Percentiles rank a stretch among this genome's conserved stretches.
Conservation (phyloP, 92 coral and sea anemone genomes). For the Scolanthus callimorphus region DNA sequence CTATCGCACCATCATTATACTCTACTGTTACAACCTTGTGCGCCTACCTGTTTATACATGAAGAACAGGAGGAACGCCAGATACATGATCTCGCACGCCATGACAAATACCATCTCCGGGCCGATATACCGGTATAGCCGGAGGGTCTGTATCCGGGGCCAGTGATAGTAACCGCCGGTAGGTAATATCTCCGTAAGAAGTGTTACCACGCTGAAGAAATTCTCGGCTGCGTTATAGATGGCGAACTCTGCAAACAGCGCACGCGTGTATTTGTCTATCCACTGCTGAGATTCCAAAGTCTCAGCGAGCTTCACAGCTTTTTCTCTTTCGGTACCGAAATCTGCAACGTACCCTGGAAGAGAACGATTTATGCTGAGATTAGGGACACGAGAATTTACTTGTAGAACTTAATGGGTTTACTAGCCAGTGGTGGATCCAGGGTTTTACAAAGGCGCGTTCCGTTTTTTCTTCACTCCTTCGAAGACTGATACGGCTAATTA, state of each 20-base stretch:
- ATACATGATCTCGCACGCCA: constrained; percentile 81
- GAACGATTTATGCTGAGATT: no score
- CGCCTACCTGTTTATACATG: constrained; percentile 69
- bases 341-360: constrained; percentile 70
- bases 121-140: constrained; percentile 82
- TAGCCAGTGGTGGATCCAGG: no score
- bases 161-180: constrained; percentile 64
- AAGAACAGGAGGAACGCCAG: constrained; percentile 66
- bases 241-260: constrained; percentile 84
- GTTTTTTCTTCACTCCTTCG: no score
- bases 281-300: constrained; percentile 18
- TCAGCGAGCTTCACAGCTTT: constrained; percentile 18
- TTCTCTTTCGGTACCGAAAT: constrained; percentile 50
- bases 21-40: no score
- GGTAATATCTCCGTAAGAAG: constrained; percentile 67
- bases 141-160: constrained; percentile 68
- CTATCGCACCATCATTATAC: no score
- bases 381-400: no score
- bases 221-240: constrained; percentile 70
- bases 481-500: no score
- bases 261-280: constrained; percentile 83
- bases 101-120: constrained; percentile 83
- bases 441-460: no score
- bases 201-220: constrained; percentile 81
- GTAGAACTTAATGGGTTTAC: no score